Percentiles rank a stretch among this genome's conserved stretches.
Conservation (phyloP, 2,113 vertebrate genomes). For the Chamaea fasciata region DNA sequence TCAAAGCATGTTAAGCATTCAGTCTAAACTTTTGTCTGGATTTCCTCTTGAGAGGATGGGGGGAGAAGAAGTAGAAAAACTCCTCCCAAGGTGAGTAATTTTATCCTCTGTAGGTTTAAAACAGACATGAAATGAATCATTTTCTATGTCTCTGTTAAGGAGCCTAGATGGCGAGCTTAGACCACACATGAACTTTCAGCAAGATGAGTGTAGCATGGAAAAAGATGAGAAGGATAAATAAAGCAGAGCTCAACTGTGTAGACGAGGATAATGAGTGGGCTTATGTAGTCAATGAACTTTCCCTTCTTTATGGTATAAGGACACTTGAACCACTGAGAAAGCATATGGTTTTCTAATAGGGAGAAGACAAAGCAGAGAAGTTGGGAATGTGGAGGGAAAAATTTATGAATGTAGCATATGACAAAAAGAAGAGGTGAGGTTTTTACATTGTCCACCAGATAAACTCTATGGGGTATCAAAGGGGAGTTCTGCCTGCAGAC, state of each 20-base stretch:
- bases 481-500: slow-evolving; percentile 1
- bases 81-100: neutral
- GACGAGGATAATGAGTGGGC: neutral
- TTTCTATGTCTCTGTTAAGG: slow-evolving; percentile 7
- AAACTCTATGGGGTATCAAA: neutral
- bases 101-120: slow-evolving; percentile 1
- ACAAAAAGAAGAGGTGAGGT: neutral
- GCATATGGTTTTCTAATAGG: neutral
- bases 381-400: neutral
- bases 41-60: neutral
- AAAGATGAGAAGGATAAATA: slow-evolving; percentile 6
- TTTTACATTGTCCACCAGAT: neutral
- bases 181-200: slow-evolving; percentile 43
- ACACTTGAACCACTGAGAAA: neutral
- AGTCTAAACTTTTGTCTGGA: neutral
- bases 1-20: neutral
- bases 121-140: neutral
- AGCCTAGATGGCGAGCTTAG: slow-evolving; percentile 60
- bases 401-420: neutral
- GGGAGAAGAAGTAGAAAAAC: neutral
- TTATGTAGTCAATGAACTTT: neutral
- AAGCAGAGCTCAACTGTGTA: neutral
- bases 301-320: neutral
- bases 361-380: neutral
- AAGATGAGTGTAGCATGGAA: slow-evolving; percentile 14